Percentiles rank a stretch among this genome's conserved stretches.
phyloP scores from a whole-genome alignment of 2,797 vertebrate genomes.

The Notoglanidium macrostoma region DNA sequence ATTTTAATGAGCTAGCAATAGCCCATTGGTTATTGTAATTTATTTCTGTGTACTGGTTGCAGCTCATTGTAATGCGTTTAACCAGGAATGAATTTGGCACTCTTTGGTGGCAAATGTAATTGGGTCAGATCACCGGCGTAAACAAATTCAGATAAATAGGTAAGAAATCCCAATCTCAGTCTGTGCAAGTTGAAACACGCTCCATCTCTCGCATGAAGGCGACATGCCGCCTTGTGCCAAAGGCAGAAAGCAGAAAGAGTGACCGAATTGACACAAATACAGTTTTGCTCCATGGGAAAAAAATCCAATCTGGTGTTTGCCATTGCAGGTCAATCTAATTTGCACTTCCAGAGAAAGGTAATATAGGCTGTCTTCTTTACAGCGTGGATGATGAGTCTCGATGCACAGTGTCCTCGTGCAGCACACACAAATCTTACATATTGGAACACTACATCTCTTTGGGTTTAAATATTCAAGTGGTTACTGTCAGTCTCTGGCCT shows the following conservation, averaged over 20 bases:
- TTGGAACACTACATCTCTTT: not conserved
- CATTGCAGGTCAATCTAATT: conserved; percentile 49
- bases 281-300: conserved; percentile 38
- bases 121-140: conserved; percentile 55
- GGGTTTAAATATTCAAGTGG: conserved; percentile 36
- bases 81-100: conserved; percentile 55
- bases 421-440: not conserved
- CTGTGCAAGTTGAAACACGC: conserved; percentile 6
- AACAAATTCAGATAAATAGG: conserved; percentile 59
- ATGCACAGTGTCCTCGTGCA: not conserved
- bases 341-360: conserved; percentile 36
- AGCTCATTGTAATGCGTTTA: conserved; percentile 57
- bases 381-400: conserved; percentile 18
- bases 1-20: conserved; percentile 58
- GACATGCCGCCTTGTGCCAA: not conserved
- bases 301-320: conserved; percentile 45
- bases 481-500: not conserved
- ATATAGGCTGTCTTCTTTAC: conserved; percentile 13
- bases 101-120: conserved; percentile 49
- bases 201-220: conserved; percentile 2
- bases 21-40: conserved; percentile 57
- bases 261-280: conserved; percentile 38
- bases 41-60: conserved; percentile 46
- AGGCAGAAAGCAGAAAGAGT: conserved; percentile 8
- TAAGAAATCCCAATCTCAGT: conserved; percentile 28